A percentile compares a stretch with the other conserved stretches of the same genome.
Conservation (phyloP, 2,888 invertebrate genomes). For the Nematopogon swammerdamellus region DNA sequence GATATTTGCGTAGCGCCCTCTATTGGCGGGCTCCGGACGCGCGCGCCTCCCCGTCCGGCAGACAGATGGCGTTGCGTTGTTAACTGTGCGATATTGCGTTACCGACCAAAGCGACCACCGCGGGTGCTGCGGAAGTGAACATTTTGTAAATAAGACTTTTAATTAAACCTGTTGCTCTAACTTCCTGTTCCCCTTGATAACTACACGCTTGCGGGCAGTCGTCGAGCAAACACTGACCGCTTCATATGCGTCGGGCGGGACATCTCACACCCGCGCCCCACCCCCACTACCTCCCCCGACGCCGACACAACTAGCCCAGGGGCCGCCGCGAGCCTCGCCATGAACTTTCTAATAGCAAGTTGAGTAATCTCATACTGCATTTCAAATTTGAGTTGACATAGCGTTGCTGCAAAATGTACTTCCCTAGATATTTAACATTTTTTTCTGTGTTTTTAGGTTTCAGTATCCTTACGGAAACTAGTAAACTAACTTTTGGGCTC, state of each 20-base stretch:
- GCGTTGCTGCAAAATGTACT: no score
- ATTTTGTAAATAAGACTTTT: conserved; percentile 54
- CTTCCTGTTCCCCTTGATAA: neutral
- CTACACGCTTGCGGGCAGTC: neutral
- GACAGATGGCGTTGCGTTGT: neutral
- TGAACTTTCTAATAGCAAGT: no score
- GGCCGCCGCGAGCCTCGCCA: no score
- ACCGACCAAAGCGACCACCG: neutral
- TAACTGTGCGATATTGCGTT: neutral
- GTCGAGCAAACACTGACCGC: neutral
- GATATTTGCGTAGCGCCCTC: neutral
- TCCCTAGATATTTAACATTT: no score
- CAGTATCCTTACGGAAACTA: no score
- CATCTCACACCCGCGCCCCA: neutral
- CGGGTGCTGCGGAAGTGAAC: neutral
- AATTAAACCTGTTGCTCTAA: conserved; percentile 52
- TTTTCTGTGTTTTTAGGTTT: no score
- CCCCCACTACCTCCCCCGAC: no score
- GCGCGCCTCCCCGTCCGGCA: neutral
- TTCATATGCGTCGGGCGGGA: neutral
- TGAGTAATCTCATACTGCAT: no score
- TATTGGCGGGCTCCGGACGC: neutral
- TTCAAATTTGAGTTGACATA: no score
- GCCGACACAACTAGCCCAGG: no score
- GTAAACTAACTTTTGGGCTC: no score